Percentiles rank a stretch among this genome's conserved stretches.
phyloP scores from a whole-genome alignment of 2,797 vertebrate genomes.

The Rhadinocentrus ornatus region DNA sequence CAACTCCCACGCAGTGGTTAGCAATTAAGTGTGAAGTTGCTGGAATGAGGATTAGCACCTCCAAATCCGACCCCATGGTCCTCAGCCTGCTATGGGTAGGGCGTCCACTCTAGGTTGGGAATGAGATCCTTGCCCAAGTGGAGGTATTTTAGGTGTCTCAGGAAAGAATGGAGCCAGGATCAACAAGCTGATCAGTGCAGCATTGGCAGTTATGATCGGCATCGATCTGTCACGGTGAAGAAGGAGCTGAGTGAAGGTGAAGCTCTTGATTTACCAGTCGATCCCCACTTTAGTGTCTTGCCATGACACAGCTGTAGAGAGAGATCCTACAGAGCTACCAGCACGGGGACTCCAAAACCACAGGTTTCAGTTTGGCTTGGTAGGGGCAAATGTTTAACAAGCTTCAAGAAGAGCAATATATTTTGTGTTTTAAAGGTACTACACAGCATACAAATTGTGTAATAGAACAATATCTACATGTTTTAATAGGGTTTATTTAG shows the following conservation, averaged over 20 bases:
- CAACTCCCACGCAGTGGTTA: too few species aligned
- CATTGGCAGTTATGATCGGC: too few species aligned
- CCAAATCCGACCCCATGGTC: too few species aligned
- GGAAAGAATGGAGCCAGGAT: background rate
- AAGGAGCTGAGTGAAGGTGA: background rate
- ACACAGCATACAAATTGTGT: background rate
- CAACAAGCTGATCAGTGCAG: background rate
- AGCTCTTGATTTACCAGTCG: background rate
- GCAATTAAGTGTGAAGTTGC: too few species aligned
- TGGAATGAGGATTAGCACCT: too few species aligned
- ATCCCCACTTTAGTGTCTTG: slow-evolving; percentile 25
- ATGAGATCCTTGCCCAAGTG: background rate
- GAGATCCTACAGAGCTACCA: slow-evolving; percentile 11
- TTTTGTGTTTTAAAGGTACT: background rate
- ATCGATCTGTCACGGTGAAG: background rate
- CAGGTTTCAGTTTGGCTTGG: slow-evolving; percentile 22
- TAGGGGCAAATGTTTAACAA: slow-evolving; percentile 25
- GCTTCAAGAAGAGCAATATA: background rate
- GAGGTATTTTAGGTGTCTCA: background rate
- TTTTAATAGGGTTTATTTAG: background rate
- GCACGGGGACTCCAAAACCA: slow-evolving; percentile 10
- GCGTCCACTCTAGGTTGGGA: background rate
- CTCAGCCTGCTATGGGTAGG: too few species aligned
- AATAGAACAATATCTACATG: background rate
- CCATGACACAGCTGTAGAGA: slow-evolving; percentile 22